Evolutionary conservation across 2,113 vertebrate species (phyloP).

Genomic region (Bos taurus): DNA sequence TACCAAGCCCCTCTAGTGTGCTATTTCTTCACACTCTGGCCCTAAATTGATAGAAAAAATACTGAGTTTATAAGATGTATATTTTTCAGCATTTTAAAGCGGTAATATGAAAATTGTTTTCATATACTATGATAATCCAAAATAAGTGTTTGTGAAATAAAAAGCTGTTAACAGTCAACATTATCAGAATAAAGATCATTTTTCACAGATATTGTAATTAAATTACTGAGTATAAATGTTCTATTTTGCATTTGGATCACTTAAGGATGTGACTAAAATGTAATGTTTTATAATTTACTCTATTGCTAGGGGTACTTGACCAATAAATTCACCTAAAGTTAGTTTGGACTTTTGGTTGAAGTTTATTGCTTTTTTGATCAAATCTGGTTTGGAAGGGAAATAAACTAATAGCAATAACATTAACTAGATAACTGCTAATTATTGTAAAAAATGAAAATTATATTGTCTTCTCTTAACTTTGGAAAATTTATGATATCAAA

Average conservation of each 20-base stretch:
- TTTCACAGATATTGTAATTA: not conserved
- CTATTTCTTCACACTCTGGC: not conserved
- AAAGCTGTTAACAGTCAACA: not conserved
- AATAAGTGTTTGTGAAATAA: not conserved
- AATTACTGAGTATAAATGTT: not conserved
- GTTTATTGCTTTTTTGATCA: not conserved
- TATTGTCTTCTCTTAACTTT: conserved; percentile 25
- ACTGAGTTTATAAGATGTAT: not conserved
- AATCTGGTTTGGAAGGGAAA: not conserved
- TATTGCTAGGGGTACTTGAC: not conserved
- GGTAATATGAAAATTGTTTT: not conserved
- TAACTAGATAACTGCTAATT: conserved; percentile 27
- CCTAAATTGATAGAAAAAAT: not conserved
- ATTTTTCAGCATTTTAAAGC: not conserved
- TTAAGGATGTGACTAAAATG: not conserved
- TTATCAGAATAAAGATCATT: not conserved
- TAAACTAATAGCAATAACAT: not conserved
- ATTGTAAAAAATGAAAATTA: conserved; percentile 39
- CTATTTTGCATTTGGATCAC: not conserved
- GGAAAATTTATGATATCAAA: conserved; percentile 10
- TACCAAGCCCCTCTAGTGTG: not conserved
- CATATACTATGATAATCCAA: not conserved
- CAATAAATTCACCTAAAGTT: not conserved
- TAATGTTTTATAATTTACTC: not conserved
- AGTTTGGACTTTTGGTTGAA: not conserved